These are phyloP conservation scores for Takifugu ocellatus DNA, from an alignment of 2,797 vertebrate species.

Conservation along the genomic window DNA sequence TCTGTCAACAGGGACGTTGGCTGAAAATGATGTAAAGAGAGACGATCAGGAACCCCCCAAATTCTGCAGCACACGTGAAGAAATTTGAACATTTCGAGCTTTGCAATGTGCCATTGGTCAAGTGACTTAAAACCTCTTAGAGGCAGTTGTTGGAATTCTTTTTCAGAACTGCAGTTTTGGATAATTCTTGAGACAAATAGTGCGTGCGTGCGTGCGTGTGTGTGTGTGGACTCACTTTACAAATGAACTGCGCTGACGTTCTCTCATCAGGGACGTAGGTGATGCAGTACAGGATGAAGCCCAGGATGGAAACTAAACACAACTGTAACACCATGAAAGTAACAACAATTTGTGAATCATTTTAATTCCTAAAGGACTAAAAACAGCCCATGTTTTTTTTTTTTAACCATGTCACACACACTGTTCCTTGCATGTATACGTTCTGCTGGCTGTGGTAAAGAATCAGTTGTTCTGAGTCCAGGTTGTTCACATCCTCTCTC, in stretches of 20 bases:
- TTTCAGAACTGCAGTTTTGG: no score
- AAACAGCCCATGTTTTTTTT: background rate
- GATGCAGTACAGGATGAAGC: conserved; percentile 87
- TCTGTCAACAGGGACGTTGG: conserved; percentile 5
- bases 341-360: conserved; percentile 3
- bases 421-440: background rate
- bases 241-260: conserved; percentile 83
- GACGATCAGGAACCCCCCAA: conserved; percentile 9
- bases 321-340: conserved; percentile 73
- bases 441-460: background rate
- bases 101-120: no score
- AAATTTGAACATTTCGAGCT: no score
- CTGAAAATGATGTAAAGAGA: conserved; percentile 2
- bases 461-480: conserved; percentile 5
- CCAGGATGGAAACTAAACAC: conserved; percentile 85
- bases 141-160: no score
- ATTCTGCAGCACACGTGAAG: no score
- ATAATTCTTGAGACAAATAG: no score
- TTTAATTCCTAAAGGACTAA: background rate
- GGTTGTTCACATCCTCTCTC: conserved; percentile 43
- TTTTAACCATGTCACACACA: no score
- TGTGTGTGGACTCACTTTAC: conserved; percentile 80
- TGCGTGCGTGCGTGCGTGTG: no score
- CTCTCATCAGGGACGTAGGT: conserved; percentile 88
- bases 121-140: no score